Evolutionary conservation across 1,140 invertebrate species (phyloP).

Genomic region (Camponotus pennsylvanicus): DNA sequence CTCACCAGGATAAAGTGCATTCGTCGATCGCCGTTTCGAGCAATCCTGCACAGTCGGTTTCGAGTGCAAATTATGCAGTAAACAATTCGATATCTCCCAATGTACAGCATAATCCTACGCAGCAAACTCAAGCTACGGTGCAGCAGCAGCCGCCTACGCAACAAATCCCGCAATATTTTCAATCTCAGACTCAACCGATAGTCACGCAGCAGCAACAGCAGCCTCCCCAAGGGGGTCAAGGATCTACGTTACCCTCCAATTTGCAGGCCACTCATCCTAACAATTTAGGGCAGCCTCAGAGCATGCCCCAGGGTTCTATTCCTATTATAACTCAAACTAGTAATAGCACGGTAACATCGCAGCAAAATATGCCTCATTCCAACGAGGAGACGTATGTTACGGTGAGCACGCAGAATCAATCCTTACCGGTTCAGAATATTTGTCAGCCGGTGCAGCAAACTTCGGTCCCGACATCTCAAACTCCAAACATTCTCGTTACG

Average conservation of each 20-base stretch:
- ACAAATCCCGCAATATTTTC: constrained; percentile 80
- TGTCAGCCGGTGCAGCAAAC: constrained; percentile 76
- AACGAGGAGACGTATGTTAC: constrained; percentile 78
- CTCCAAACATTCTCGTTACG: constrained; percentile 78
- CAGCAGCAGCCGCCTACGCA: constrained; percentile 73
- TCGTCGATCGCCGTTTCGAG: constrained; percentile 69
- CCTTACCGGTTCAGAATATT: constrained; percentile 77
- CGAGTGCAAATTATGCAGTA: constrained; percentile 71
- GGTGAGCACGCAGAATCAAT: constrained; percentile 78
- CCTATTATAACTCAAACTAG: constrained; percentile 87
- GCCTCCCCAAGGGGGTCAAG: constrained; percentile 79
- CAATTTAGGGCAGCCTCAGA: constrained; percentile 86
- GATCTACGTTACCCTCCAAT: constrained; percentile 87
- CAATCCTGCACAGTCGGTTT: constrained; percentile 71
- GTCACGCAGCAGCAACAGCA: constrained; percentile 70
- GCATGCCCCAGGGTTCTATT: constrained; percentile 87
- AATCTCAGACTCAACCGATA: constrained; percentile 71
- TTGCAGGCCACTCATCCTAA: constrained; percentile 86
- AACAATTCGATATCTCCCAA: constrained; percentile 74
- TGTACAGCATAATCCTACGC: constrained; percentile 74
- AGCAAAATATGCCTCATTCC: constrained; percentile 81
- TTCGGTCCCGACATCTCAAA: constrained; percentile 77
- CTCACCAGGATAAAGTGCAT: constrained; percentile 79
- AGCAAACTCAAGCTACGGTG: constrained; percentile 68
- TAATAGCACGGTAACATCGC: constrained; percentile 86